Percentiles rank a stretch among this genome's conserved stretches.
Conservation (phyloP, 2,888 invertebrate species). For the Melitaea athalia region DNA sequence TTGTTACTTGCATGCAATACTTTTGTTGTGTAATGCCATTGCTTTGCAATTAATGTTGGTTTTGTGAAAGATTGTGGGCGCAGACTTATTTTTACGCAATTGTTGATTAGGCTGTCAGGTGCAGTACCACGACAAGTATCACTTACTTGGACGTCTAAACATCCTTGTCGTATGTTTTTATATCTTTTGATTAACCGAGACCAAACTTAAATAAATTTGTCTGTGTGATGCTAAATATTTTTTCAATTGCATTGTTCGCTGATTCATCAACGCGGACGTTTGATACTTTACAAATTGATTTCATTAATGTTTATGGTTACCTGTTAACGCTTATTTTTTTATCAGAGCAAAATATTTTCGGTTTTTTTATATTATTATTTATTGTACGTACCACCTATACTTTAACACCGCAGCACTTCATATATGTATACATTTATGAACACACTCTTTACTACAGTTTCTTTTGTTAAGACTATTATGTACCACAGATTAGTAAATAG, state of each 20-base stretch:
- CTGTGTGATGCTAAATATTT: too few relatives aligned
- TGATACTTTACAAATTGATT: too few relatives aligned
- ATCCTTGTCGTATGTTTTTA: not conserved
- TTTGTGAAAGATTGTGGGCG: slow-evolving; percentile 19
- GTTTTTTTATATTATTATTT: too few relatives aligned
- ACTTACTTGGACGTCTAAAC: not conserved
- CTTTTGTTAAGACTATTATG: not conserved
- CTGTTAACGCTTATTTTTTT: not conserved
- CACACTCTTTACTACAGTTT: too few relatives aligned
- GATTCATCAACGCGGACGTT: too few relatives aligned
- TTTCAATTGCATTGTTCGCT: too few relatives aligned
- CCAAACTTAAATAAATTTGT: not conserved
- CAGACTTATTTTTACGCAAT: not conserved
- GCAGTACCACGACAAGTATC: not conserved
- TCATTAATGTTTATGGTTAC: not conserved
- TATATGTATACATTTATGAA: too few relatives aligned
- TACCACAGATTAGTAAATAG: too few relatives aligned
- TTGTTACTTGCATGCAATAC: slow-evolving; percentile 57
- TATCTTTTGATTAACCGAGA: not conserved
- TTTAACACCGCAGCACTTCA: too few relatives aligned
- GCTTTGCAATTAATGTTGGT: slow-evolving; percentile 45
- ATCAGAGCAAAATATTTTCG: too few relatives aligned
- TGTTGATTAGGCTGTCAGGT: not conserved
- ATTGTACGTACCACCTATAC: too few relatives aligned
- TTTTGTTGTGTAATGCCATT: slow-evolving; percentile 52